Evolutionary conservation across 2,888 invertebrate species (phyloP).

Genomic region (Eupithecia dodoneata): DNA sequence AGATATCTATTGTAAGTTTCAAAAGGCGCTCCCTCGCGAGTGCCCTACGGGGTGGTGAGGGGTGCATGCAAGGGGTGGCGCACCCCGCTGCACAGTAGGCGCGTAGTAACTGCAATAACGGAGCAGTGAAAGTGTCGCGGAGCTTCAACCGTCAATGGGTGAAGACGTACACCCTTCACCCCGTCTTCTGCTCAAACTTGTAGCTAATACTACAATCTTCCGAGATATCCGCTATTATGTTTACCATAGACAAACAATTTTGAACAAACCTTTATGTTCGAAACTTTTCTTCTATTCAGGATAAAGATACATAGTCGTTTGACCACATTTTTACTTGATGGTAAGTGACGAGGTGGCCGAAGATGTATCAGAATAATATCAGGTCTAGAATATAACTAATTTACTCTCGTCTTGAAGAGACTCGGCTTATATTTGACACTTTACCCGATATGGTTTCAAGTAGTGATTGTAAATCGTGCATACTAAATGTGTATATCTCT

Average conservation of each 20-base stretch:
- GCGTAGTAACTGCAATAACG: conserved; percentile 84
- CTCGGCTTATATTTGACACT: background rate
- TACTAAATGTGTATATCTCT: conserved; percentile 24
- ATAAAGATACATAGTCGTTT: background rate
- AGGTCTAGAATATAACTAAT: background rate
- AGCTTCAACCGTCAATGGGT: conserved; percentile 84
- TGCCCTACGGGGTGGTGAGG: conserved; percentile 71
- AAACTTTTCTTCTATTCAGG: too few relatives aligned
- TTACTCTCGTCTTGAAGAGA: background rate
- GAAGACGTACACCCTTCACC: conserved; percentile 81
- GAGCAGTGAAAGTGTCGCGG: conserved; percentile 84
- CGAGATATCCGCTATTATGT: conserved; percentile 53
- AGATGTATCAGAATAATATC: background rate
- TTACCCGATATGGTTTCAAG: conserved; percentile 26
- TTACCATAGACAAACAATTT: conserved; percentile 24
- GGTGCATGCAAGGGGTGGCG: conserved; percentile 79
- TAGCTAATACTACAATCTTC: conserved; percentile 76
- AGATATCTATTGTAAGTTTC: conserved; percentile 69
- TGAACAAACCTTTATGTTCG: too few relatives aligned
- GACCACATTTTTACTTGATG: background rate
- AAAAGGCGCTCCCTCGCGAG: conserved; percentile 72
- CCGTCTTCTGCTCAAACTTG: conserved; percentile 79
- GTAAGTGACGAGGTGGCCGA: background rate
- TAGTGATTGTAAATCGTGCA: conserved; percentile 33
- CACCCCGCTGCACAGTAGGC: conserved; percentile 77